Evolutionary conservation across 2,888 invertebrate genomes (phyloP).

Genomic region (Sphaeridia pumilis): DNA sequence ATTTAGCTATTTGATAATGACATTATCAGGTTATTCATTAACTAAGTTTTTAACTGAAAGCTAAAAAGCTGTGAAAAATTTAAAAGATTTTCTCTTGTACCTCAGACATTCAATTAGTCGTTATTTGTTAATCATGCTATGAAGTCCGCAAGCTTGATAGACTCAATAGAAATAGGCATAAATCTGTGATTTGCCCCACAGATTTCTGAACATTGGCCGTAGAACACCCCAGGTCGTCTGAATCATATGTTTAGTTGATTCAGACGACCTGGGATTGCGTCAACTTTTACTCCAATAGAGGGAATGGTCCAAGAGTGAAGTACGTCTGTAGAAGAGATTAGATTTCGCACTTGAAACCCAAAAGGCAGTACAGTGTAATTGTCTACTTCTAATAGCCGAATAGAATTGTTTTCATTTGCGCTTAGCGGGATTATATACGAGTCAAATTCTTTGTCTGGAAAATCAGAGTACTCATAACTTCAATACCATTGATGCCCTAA

Average conservation of each 20-base stretch:
- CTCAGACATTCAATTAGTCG: conserved; percentile 52
- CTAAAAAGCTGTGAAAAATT: conserved; percentile 50
- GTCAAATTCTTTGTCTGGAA: conserved; percentile 50
- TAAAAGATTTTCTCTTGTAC: conserved; percentile 58
- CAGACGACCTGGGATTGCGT: conserved; percentile 51
- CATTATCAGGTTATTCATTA: conserved; percentile 51
- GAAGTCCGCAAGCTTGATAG: conserved; percentile 46
- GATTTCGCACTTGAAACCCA: conserved; percentile 52
- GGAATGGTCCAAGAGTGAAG: conserved; percentile 57
- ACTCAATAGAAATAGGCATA: conserved; percentile 61
- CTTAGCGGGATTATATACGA: conserved; percentile 49
- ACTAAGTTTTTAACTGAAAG: conserved; percentile 52
- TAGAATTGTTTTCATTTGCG: conserved; percentile 41
- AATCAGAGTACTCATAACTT: conserved; percentile 56
- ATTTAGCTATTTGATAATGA: conserved; percentile 53
- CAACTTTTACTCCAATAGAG: conserved; percentile 52
- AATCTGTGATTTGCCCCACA: conserved; percentile 68
- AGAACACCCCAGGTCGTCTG: conserved; percentile 54
- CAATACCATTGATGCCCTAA: conserved; percentile 45
- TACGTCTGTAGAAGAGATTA: conserved; percentile 53
- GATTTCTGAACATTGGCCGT: conserved; percentile 69
- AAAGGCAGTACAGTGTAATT: conserved; percentile 50
- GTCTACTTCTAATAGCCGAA: conserved; percentile 54
- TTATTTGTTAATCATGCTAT: conserved; percentile 46
- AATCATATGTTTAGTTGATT: conserved; percentile 47